Evolutionary conservation across 2,113 vertebrate genomes (phyloP).

Genomic region (Neodontobutis hainanensis): DNA sequence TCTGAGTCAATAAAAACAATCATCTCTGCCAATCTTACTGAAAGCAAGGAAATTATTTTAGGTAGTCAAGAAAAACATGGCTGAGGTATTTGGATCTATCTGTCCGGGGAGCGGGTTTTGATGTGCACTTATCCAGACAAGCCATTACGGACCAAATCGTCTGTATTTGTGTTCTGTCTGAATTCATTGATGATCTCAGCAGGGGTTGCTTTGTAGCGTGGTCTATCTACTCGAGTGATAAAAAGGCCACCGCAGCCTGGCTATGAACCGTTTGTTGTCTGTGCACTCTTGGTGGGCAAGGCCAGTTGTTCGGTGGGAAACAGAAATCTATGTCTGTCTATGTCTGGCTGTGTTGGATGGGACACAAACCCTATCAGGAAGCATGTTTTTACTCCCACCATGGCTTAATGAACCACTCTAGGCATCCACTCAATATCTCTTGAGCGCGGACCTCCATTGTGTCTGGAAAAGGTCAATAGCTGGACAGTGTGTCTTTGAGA

Average conservation of each 20-base stretch:
- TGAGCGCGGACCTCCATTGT: constrained; percentile 60
- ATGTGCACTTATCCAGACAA: constrained; percentile 58
- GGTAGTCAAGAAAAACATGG: constrained; percentile 69
- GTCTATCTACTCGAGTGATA: neutral
- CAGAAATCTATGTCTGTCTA: constrained; percentile 47
- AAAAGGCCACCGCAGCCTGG: neutral
- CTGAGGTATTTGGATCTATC: constrained; percentile 51
- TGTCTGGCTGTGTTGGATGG: constrained; percentile 39
- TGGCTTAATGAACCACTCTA: constrained; percentile 69
- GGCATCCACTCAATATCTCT: constrained; percentile 71
- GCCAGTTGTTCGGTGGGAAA: constrained; percentile 40
- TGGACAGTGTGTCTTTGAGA: constrained; percentile 76
- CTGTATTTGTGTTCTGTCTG: constrained; percentile 40
- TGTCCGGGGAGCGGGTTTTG: constrained; percentile 51
- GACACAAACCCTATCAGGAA: constrained; percentile 51
- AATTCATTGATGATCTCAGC: constrained; percentile 48
- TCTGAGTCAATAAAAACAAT: constrained; percentile 81
- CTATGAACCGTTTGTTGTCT: constrained; percentile 21
- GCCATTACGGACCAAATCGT: constrained; percentile 36
- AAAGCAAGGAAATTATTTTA: constrained; percentile 78
- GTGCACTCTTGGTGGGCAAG: constrained; percentile 34
- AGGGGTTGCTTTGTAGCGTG: constrained; percentile 9
- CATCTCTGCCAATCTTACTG: constrained; percentile 70
- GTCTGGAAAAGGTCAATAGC: constrained; percentile 74
- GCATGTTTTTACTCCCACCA: constrained; percentile 61